phyloP scores from a whole-genome alignment of 2,797 vertebrate species.

The Intellagama lesueurii region DNA sequence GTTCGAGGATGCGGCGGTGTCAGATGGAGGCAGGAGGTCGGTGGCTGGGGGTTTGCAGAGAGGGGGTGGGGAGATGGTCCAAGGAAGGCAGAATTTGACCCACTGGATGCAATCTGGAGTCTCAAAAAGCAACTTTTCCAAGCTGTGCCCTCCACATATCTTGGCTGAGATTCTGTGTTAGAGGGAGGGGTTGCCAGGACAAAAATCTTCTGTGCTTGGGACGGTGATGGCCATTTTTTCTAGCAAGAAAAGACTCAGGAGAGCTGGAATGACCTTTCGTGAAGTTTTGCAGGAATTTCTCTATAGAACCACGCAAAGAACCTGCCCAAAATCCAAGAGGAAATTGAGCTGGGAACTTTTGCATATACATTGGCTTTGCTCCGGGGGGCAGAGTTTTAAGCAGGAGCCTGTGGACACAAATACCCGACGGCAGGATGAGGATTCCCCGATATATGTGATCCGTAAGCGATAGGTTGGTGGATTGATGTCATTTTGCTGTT shows the following conservation, averaged over 20 bases:
- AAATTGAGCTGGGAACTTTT: too few species aligned
- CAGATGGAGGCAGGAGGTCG: constrained; percentile 81
- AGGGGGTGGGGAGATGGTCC: too few species aligned
- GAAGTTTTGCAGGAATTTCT: too few species aligned
- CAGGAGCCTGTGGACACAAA: too few species aligned
- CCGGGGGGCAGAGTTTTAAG: too few species aligned
- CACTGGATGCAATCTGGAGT: neutral
- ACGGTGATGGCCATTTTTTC: neutral
- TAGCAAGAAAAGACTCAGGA: too few species aligned
- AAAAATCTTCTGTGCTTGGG: neutral
- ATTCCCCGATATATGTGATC: too few species aligned
- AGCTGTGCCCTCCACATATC: neutral
- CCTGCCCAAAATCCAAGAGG: too few species aligned
- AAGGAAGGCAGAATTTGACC: too few species aligned
- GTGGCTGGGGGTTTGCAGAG: neutral
- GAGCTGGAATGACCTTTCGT: too few species aligned
- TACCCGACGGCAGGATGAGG: neutral
- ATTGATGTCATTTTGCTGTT: neutral
- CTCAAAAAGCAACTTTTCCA: neutral
- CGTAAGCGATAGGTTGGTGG: neutral
- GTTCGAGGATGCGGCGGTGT: constrained; percentile 71
- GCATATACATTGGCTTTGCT: neutral
- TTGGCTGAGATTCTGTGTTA: neutral
- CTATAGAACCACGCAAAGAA: too few species aligned
- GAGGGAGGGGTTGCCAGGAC: neutral